Base-by-base conservation (phyloP, 2,113 vertebrate genomes). In the Aegithalos caudatus region DNA sequence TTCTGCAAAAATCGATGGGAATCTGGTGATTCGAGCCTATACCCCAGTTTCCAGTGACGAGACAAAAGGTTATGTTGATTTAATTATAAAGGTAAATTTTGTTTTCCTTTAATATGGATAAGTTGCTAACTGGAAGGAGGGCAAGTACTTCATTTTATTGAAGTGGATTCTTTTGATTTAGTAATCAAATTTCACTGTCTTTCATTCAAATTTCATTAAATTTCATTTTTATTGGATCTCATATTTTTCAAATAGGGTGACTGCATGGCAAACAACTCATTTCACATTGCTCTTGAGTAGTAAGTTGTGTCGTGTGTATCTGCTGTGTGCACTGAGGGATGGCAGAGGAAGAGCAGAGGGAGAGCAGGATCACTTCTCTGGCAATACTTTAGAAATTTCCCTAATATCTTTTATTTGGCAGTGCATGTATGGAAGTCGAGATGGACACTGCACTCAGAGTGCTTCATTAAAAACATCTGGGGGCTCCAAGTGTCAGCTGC, bases 11-110 rank as follows among this genome's bases (percentile, higher is more conserved):
- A 98, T 99, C 4, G 97, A 97, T 22, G 98, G 98, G 77, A 97
- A 82, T 53, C 96, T 99, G 96, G 99, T 99, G 95, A 97, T 99
- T 91, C 97, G 98, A 92, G 98, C 99, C 69, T 99, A 99, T 85
- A 99, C 99, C 4, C 99, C 99, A 0, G 98, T 99, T 81, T 99
- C 99, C 96, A 98, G 98, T 48, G 99, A 99, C 3, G 97, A 99
- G 40, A 98, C 99, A 67, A 98, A 97, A 92, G 99, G 99, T 81
- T 97, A 98, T 64, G 99, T 99, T 20, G 99, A 99, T 96, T 98
- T 99, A 19, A 96, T 99, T 86, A 98, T 99, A 84, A 99, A 99
- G 98, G 99, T 99, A 97, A 96, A 40, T 73, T 73, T 67, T 70
- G 17, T 24, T 45, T 94, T 81, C 37, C 40, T 62, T 88, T 81